Conservation (phyloP, 35 echinoderm and acorn worm species). For the Holothuria glaberrima region DNA sequence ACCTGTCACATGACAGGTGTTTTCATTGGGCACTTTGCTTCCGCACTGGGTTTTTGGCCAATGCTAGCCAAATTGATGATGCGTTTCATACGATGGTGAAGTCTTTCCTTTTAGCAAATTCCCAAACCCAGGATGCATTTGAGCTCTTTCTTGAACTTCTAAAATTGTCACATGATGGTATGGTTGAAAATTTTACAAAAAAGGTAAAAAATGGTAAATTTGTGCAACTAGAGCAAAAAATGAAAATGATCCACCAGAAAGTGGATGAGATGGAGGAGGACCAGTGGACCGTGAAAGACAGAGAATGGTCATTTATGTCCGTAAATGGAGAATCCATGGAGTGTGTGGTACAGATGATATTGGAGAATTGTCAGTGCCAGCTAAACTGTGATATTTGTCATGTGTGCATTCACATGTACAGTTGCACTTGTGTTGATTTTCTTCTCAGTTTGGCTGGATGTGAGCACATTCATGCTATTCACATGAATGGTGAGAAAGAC, state of each 20-base stretch:
- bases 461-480: conserved; percentile 11
- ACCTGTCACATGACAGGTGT: conserved; percentile 5
- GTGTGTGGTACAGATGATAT: background rate
- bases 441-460: background rate
- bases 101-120: background rate
- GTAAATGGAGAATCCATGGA: background rate
- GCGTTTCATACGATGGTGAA: background rate
- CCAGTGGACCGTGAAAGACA: background rate
- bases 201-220: background rate
- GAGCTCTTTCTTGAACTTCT: conserved; percentile 3
- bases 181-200: background rate
- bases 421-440: background rate
- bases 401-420: conserved; percentile 5
- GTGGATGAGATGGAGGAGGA: background rate
- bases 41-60: background rate
- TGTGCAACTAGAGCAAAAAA: background rate
- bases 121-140: background rate
- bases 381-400: background rate
- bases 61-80: background rate
- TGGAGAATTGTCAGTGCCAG: background rate
- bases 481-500: background rate
- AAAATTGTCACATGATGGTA: background rate
- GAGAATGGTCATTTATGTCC: background rate
- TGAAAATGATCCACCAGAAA: background rate
- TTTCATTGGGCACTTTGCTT: conserved; percentile 26